A percentile compares a stretch with the other conserved stretches of the same genome.
These are phyloP conservation scores for Zaprionus taronus DNA, from an alignment of 1,140 invertebrate species.

Conservation along the genomic window DNA sequence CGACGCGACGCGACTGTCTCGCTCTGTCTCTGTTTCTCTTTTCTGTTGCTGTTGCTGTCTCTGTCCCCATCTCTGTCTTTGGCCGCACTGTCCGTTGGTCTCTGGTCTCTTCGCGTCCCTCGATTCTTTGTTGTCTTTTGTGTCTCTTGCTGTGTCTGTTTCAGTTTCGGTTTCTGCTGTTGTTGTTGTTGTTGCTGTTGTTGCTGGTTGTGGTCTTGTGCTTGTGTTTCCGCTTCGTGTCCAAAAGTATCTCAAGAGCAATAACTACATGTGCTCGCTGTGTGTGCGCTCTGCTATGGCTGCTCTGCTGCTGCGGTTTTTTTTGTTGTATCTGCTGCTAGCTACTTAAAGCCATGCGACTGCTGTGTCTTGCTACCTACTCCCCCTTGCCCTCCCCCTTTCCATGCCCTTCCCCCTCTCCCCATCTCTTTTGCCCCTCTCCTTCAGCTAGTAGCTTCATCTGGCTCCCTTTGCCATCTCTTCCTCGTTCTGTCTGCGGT, in stretches of 20 bases:
- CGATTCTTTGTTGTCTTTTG: slow-evolving; percentile 46
- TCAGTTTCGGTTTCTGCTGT: background rate
- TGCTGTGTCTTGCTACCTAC: slow-evolving; percentile 15
- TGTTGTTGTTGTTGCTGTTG: slow-evolving; percentile 9
- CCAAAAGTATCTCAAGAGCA: slow-evolving; percentile 81
- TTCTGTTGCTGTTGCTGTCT: slow-evolving; percentile 1
- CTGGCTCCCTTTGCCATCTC: background rate
- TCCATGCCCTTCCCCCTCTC: background rate
- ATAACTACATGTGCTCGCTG: slow-evolving; percentile 46
- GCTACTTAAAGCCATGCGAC: slow-evolving; percentile 61
- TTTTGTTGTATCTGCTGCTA: slow-evolving; percentile 46
- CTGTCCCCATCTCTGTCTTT: slow-evolving; percentile 22
- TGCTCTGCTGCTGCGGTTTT: slow-evolving; percentile 59
- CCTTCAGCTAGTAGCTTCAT: background rate
- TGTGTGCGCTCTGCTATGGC: slow-evolving; percentile 26
- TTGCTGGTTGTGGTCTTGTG: slow-evolving; percentile 36
- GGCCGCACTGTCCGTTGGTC: slow-evolving; percentile 14
- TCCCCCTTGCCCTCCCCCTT: background rate
- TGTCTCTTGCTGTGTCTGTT: slow-evolving; percentile 43
- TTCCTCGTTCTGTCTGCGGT: background rate
- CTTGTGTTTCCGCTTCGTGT: slow-evolving; percentile 76
- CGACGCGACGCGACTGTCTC: background rate
- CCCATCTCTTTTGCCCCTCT: background rate
- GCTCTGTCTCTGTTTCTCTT: slow-evolving; percentile 9
- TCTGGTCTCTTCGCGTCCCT: slow-evolving; percentile 21